phyloP scores from a whole-genome alignment of 2,797 vertebrate genomes.

The Harpagifer antarcticus region DNA sequence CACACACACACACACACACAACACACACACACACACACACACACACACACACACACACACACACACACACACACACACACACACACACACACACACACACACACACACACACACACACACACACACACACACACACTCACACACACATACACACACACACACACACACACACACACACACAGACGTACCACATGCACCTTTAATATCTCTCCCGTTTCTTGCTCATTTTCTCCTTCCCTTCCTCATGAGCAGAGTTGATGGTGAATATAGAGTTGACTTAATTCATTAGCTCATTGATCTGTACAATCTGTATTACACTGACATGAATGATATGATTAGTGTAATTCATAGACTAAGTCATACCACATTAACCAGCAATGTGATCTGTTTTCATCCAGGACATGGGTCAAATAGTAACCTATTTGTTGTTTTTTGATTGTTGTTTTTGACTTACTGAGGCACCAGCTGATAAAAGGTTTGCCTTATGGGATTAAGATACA shows the following conservation, averaged over 20 bases:
- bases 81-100: constrained; percentile 37
- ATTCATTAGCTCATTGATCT: constrained; percentile 40
- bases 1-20: constrained; percentile 37
- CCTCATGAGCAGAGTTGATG: constrained; percentile 18
- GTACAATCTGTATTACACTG: constrained; percentile 23
- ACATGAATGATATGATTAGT: constrained; percentile 15
- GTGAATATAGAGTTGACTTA: constrained; percentile 47
- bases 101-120: constrained; percentile 33
- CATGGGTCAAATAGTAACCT: constrained; percentile 33
- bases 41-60: constrained; percentile 33
- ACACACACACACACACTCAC: constrained; percentile 35
- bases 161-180: constrained; percentile 16
- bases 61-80: constrained; percentile 34
- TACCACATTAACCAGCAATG: constrained; percentile 19
- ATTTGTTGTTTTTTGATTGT: constrained; percentile 18
- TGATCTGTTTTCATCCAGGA: constrained; percentile 20
- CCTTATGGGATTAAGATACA: background rate
- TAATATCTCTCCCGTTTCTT: constrained; percentile 29
- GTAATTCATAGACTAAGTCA: constrained; percentile 20
- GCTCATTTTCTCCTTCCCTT: constrained; percentile 33
- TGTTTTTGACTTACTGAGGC: constrained; percentile 10
- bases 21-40: constrained; percentile 37
- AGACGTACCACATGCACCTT: constrained; percentile 43
- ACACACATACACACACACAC: constrained; percentile 13
- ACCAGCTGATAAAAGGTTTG: constrained; percentile 5